phyloP scores from a whole-genome alignment of 2,113 vertebrate genomes.

The western clawed frog (Xenopus tropicalis) region DNA sequence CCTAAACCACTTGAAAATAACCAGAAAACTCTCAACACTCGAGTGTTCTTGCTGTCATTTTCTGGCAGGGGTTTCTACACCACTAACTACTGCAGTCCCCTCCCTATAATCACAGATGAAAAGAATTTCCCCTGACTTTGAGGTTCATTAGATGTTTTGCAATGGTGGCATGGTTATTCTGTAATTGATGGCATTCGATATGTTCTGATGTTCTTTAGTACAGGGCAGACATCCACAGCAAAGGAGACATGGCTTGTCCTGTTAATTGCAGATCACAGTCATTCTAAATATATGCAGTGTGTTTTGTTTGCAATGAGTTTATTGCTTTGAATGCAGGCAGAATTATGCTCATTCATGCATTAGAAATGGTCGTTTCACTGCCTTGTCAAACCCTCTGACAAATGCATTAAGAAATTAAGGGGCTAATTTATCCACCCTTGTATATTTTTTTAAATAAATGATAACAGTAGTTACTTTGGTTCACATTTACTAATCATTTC shows the following conservation, averaged over 20 bases:
- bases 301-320: no score
- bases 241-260: constrained; percentile 15
- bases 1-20: constrained; percentile 38
- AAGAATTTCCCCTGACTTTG: constrained; percentile 39
- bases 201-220: constrained; percentile 9
- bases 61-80: constrained; percentile 25
- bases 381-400: no score
- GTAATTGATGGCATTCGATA: constrained; percentile 37
- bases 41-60: constrained; percentile 35
- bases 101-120: constrained; percentile 43
- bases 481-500: no score
- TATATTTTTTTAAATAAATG: no score
- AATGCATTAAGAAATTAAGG: no score
- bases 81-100: constrained; percentile 39
- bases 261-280: constrained; percentile 25
- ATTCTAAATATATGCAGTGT: not conserved
- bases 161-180: constrained; percentile 32
- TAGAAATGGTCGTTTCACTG: no score
- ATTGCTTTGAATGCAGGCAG: no score
- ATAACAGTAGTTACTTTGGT: no score
- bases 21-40: constrained; percentile 16
- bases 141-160: constrained; percentile 42
- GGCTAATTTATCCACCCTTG: no score
- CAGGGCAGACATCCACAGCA: constrained; percentile 21
- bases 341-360: no score